phyloP scores from a whole-genome alignment of 92 coral and sea anemone species.

The Epizoanthus scotinus region DNA sequence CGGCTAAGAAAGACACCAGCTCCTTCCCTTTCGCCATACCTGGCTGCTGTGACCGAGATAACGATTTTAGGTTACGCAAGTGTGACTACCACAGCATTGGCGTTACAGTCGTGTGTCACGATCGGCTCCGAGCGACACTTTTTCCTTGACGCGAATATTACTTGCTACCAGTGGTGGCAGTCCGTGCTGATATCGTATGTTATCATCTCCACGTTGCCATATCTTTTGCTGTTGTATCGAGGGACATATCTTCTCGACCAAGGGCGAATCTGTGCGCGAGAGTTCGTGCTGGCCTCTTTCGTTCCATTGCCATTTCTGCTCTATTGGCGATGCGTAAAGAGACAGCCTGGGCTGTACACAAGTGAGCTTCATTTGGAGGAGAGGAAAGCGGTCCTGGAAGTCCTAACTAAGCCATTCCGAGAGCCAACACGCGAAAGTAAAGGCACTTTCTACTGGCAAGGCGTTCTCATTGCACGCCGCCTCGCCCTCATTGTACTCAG shows the following conservation, averaged over 20 bases:
- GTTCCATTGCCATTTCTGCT: constrained; percentile 41
- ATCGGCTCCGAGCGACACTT: constrained; percentile 41
- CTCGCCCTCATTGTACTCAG: too few species aligned
- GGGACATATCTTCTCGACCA: constrained; percentile 38
- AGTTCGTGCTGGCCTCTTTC: constrained; percentile 36
- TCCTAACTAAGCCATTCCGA: background rate
- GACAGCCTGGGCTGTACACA: too few species aligned
- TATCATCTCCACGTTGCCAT: background rate
- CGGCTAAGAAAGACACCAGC: constrained; percentile 10
- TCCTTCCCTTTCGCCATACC: constrained; percentile 53
- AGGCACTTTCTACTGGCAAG: constrained; percentile 36
- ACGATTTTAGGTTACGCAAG: constrained; percentile 62
- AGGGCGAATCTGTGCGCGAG: constrained; percentile 10
- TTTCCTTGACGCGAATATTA: constrained; percentile 77
- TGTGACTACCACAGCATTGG: constrained; percentile 57
- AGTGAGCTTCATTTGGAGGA: background rate
- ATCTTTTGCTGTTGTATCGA: constrained; percentile 27
- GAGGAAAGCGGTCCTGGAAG: constrained; percentile 1
- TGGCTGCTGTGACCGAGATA: constrained; percentile 62
- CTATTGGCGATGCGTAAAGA: background rate
- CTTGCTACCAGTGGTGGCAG: constrained; percentile 65
- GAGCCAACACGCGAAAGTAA: too few species aligned
- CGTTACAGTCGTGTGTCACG: constrained; percentile 49
- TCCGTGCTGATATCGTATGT: background rate
- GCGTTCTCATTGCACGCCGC: constrained; percentile 38